Evolutionary conservation across 1,140 invertebrate species (phyloP), one percentile per base, ranked within the genome.

Genomic region (Heliconius himera): DNA sequence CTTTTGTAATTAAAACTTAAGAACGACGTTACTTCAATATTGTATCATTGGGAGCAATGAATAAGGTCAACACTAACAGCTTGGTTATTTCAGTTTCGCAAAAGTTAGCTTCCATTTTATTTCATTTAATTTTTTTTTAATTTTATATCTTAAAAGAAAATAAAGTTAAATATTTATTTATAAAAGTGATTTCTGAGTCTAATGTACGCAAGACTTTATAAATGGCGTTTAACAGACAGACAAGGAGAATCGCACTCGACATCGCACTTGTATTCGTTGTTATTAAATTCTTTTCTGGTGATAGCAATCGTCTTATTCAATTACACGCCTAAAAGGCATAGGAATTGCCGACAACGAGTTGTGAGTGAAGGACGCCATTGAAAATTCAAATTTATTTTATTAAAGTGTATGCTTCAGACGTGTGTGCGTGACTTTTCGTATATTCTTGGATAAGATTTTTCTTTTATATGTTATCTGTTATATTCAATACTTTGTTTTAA

Each of bases 241-340:
- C 60, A 66, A 80, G 51, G 33, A 80, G 49, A 66, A 76, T 73
- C 51, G 74, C 72, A 81, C 79, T 78, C 49, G 60, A 81, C 76
- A 36, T 71, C 60, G 73, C 60, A 56, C 70, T 81, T 74, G 77
- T 75, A 71, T 60, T 66, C 76, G 71, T 77, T 86, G 85, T 92
- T 91, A 92, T 92, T 92, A 91, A 92, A 92, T 92, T 92, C 85
- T 89, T 91, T 88, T 85, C 85, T 81, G 82, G 82, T 88, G 82
- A 89, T 90, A 89, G 85, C 87, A 90, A 90, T 89, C 85, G 86
- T 89, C 86, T 90, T 86, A 89, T 90, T 89, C 88, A 90, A 92
- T 91, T 90, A 90, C 89, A 87, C 85, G 87, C 60, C 82, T 85
- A 86, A 89, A 88, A 83, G 85, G 87, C 88, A 87, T 90, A 84